Evolutionary conservation across 2,113 vertebrate genomes (phyloP).

Genomic region (Eudyptes chrysolophus): DNA sequence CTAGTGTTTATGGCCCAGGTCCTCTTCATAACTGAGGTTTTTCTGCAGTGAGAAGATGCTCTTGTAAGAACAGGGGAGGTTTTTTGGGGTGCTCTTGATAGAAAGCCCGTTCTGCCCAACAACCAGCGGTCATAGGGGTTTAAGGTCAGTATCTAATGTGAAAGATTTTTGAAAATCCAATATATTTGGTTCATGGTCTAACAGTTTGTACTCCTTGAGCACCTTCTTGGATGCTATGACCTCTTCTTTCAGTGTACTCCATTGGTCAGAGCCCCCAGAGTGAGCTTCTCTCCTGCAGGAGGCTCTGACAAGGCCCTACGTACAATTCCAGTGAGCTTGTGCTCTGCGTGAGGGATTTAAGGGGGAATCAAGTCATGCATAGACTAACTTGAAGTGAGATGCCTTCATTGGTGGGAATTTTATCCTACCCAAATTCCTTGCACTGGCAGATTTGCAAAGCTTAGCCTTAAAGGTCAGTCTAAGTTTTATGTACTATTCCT

Average conservation of each 20-base stretch:
- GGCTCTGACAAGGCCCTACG: neutral
- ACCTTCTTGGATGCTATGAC: neutral
- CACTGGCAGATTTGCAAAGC: neutral
- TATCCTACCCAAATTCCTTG: neutral
- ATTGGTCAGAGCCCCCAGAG: neutral
- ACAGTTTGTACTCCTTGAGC: neutral
- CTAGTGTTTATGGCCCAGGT: neutral
- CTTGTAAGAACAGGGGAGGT: neutral
- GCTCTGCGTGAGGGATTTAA: neutral
- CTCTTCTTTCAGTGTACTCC: neutral
- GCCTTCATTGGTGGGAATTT: neutral
- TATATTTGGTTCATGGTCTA: neutral
- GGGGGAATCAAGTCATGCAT: neutral
- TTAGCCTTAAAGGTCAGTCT: neutral
- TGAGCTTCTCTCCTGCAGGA: neutral
- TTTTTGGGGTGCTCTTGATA: neutral
- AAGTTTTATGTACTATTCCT: neutral
- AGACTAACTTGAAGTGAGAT: neutral
- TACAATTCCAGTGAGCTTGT: neutral
- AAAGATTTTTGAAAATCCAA: neutral
- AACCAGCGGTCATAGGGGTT: accelerated
- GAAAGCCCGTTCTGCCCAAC: neutral
- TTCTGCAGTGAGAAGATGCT: neutral
- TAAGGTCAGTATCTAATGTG: neutral
- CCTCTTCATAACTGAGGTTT: neutral